phyloP scores from a whole-genome alignment of 1,140 invertebrate species.

The Atopsyche davidsoni region DNA sequence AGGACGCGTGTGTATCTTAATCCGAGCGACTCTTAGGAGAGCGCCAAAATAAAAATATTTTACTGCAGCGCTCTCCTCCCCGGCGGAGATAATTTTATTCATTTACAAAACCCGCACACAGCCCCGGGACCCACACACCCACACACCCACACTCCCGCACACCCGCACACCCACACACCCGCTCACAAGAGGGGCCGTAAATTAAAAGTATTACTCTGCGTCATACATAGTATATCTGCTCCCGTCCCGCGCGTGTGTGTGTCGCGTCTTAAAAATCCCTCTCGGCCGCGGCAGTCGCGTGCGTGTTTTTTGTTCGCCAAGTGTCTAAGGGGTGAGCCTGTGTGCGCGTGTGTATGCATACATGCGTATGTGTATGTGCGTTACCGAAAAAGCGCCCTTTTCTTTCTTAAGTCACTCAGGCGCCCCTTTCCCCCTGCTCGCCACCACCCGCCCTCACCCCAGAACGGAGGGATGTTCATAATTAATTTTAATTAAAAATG shows the following conservation, averaged over 20 bases:
- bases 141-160: constrained; percentile 12
- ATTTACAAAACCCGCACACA: constrained; percentile 25
- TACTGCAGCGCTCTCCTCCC: too few species aligned
- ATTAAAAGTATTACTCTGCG: constrained; percentile 29
- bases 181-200: constrained; percentile 21
- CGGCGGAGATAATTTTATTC: constrained; percentile 29
- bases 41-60: too few species aligned
- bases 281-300: neutral
- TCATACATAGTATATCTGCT: too few species aligned
- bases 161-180: constrained; percentile 16
- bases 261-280: constrained; percentile 27
- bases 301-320: constrained; percentile 3
- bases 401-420: constrained; percentile 29
- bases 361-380: constrained; percentile 21
- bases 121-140: constrained; percentile 15
- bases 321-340: neutral
- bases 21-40: too few species aligned
- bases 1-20: too few species aligned
- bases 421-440: constrained; percentile 7
- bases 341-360: constrained; percentile 6
- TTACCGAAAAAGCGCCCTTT: constrained; percentile 30
- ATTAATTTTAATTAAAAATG: too few species aligned
- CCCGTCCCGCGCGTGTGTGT: constrained; percentile 14
- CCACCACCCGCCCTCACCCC: neutral
- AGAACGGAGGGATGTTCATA: constrained; percentile 7